Evolutionary conservation across 2,797 vertebrate genomes (phyloP).

Genomic region (Melopsittacus undulatus): DNA sequence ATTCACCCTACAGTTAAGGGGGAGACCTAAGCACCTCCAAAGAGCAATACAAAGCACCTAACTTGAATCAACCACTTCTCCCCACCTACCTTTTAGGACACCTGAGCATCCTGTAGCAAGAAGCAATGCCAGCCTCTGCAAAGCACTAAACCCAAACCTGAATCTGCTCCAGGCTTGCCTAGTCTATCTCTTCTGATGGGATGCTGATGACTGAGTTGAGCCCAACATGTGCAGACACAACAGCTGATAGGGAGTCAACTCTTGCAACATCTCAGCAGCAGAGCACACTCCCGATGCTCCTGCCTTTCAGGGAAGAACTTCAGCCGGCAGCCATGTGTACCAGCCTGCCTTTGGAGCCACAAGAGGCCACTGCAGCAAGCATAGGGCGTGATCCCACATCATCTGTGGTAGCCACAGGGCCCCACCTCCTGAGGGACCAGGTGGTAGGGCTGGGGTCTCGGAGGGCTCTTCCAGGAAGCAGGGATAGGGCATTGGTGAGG

Average conservation of each 20-base stretch:
- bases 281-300: not conserved
- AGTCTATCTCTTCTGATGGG: not conserved
- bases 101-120: not conserved
- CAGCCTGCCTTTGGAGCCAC: not conserved
- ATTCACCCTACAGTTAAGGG: not conserved
- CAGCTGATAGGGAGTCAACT: not conserved
- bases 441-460: not conserved
- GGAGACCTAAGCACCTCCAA: not conserved
- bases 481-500: not conserved
- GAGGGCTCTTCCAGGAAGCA: not conserved
- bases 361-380: not conserved
- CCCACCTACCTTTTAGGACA: not conserved
- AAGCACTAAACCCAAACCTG: not conserved
- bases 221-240: not conserved
- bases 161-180: not conserved
- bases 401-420: not conserved
- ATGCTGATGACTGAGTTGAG: not conserved
- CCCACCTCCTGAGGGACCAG: not conserved
- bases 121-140: not conserved
- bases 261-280: not conserved
- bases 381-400: fast-evolving
- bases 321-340: not conserved
- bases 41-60: not conserved
- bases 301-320: not conserved
- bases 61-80: not conserved